These are phyloP conservation scores for Melanotaenia maccullochi DNA, from an alignment of 2,797 vertebrate genomes.

Conservation along the genomic window DNA sequence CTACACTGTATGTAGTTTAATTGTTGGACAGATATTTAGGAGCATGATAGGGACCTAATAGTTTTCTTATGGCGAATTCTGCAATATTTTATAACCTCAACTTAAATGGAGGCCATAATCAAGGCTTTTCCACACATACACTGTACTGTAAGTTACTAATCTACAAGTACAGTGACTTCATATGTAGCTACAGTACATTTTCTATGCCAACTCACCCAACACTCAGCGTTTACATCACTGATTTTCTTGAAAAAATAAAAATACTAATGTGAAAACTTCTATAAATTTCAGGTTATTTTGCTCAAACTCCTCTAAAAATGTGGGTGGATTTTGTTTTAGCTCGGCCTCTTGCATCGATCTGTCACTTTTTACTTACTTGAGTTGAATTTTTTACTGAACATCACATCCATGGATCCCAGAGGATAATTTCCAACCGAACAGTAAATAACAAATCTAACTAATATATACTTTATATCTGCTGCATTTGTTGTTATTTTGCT, in stretches of 20 bases:
- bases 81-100: background rate
- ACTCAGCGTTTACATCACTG: background rate
- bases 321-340: too few relatives aligned
- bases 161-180: conserved; percentile 29
- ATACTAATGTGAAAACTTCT: too few relatives aligned
- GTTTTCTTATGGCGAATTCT: conserved; percentile 9
- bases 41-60: background rate
- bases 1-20: conserved; percentile 11
- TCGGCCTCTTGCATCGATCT: too few relatives aligned
- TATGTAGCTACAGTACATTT: background rate
- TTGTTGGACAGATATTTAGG: conserved; percentile 1
- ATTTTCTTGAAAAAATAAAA: background rate
- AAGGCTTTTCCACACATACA: background rate
- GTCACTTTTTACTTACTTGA: background rate
- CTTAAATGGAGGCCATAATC: background rate
- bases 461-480: background rate
- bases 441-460: background rate
- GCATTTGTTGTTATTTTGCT: too few relatives aligned
- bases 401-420: too few relatives aligned
- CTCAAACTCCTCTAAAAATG: too few relatives aligned
- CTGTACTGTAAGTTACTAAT: background rate
- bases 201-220: background rate
- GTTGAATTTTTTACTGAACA: background rate
- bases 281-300: too few relatives aligned
- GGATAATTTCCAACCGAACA: too few relatives aligned